Base-by-base conservation (phyloP, 2,797 vertebrate species). In the Onychomys torridus region DNA sequence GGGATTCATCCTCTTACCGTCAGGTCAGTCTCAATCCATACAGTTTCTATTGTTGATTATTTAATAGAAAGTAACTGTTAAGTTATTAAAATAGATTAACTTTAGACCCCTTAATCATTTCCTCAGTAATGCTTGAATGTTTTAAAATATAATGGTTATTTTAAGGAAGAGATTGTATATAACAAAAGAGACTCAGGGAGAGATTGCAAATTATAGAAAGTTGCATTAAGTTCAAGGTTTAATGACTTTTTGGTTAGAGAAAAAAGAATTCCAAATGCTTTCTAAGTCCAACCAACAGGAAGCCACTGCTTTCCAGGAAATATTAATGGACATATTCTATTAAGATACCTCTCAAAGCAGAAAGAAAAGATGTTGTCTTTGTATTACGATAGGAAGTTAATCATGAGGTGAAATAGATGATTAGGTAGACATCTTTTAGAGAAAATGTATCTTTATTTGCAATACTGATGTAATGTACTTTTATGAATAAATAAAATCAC, bases 391-490 rank as follows among this genome's bases (percentile, higher is more conserved):
- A 89, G 73, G 57, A 97, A 95, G 77, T 91, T 61, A 94, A 96
- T 97, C 85, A 95, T 76, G 84, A 91, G 32, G 63, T 96, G 78
- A 95, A 76, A 89, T 13, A 93, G 40, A 81, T 81, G 52, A 91
- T 27, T 81, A 67, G 23, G 65, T 91, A 67, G n/a, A 86, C 88
- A 37, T 52, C 89, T 76, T n/a, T 43, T 29, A 55, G 65, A 27
- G 49, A 77, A 86, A 78, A 93, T 90, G 76, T 84, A 5, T 96
- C 52, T 94, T 85, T 73, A 46, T 94, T 96, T 93, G n/a, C 59
- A 95, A n/a, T 93, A 63, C 94, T 94, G n/a, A 90, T 98, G 85
- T 95, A 96, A 96, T 97, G 46, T 89, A 89, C 34, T 93, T 95
- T 96, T 96, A 93, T 89, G 95, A 97, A 86, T 83, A 77, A 78